phyloP scores from a whole-genome alignment of 1,140 invertebrate species.

The Drosophila virilis region DNA sequence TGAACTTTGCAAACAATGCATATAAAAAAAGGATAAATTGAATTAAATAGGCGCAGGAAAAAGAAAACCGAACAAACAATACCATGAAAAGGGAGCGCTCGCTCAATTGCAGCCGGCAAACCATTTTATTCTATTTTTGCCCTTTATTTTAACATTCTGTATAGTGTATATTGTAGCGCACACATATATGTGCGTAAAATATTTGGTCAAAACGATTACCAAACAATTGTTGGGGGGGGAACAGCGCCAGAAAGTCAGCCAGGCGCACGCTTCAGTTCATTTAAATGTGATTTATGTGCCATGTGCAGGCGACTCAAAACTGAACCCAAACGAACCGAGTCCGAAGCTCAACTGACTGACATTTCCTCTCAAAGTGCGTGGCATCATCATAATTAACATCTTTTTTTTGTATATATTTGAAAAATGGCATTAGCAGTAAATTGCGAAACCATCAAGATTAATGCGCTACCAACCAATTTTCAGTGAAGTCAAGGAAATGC shows the following conservation, averaged over 20 bases:
- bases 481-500: neutral
- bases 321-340: constrained; percentile 24
- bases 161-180: constrained; percentile 5
- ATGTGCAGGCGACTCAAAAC: constrained; percentile 2
- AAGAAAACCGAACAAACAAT: constrained; percentile 33
- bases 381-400: constrained; percentile 1
- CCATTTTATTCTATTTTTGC: constrained; percentile 22
- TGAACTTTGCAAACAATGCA: constrained; percentile 32
- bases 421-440: neutral
- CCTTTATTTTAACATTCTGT: constrained; percentile 6
- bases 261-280: constrained; percentile 55
- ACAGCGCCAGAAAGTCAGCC: constrained; percentile 34
- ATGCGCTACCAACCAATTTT: neutral
- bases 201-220: constrained; percentile 43
- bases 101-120: constrained; percentile 38
- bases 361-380: constrained; percentile 50
- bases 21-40: constrained; percentile 31
- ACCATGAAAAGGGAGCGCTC: constrained; percentile 16
- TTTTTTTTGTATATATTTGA: neutral
- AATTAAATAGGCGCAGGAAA: constrained; percentile 43
- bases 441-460: constrained; percentile 3
- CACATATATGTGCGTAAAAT: constrained; percentile 14
- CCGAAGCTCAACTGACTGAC: constrained; percentile 19
- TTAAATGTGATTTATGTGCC: constrained; percentile 58
- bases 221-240: constrained; percentile 36